Base-by-base conservation (phyloP, 2,888 invertebrate species). In the Machimus atricapillus region DNA sequence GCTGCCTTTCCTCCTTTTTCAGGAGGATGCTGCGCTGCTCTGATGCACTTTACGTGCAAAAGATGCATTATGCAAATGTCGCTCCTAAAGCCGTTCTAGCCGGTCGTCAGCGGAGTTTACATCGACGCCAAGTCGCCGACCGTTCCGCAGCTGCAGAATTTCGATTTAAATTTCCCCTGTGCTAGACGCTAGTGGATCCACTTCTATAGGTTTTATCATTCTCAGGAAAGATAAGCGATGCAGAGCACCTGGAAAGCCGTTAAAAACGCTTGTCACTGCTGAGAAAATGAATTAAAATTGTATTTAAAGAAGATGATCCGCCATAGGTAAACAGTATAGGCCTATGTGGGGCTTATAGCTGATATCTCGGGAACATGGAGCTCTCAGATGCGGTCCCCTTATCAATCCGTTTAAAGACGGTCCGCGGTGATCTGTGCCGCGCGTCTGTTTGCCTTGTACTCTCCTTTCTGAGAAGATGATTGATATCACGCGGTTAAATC, bases 181-280 rank as follows among this genome's bases (percentile, higher is more conserved):
- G 23, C 37, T 82, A 40, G 9, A 40, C 58, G 23, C 37, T 82
- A 40, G 9, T 66, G 66, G 58, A 82, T 56, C 58, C 37, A 2
- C 19, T 37, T 82, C 82, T 23, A 34, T 5, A 58, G 19, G 82
- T 14, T 58, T 58, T 82, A 82, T 82, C 82, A 31, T 82, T 82
- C 40, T 37, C n/a, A 82, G 82, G 58, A 82, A 34, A 82, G 82
- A 82, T 82, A 82, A 82, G 82, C 82, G 82, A 82, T 82, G 82
- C 58, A 8, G 82, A 82, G 82, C 82, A 82, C 82, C 82, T 82
- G 82, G 82, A 82, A 82, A 56, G 58, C 82, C 66, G 82, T 66
- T 66, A 56, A 66, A 56, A 82, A 66, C 66, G 34, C 56, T 40
- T 37, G 27, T 0, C 12, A 31, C n/a, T 43, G 58, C 37, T 82